Base-by-base conservation (phyloP, 2,113 vertebrate species). In the Capricornis sumatraensis region DNA sequence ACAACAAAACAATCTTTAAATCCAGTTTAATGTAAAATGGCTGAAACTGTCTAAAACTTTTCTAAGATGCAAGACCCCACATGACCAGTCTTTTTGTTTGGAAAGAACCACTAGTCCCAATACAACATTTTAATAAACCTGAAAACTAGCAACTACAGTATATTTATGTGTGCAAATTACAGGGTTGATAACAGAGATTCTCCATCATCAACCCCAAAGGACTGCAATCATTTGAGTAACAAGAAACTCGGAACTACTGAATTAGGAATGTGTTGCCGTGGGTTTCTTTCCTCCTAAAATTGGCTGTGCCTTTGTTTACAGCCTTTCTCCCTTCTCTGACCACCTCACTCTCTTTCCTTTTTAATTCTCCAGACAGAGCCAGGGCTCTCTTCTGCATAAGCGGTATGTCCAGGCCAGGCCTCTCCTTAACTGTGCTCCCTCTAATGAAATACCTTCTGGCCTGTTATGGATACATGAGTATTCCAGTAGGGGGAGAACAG, bases 401-500 rank as follows among this genome's bases (percentile, higher is more conserved):
- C 53, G 92, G 95, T 83, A 67, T 62, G 91, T 89, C 71, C 71
- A 91, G 85, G 89, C 93, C 97, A 83, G 57, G 92, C 84, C 86
- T 96, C 93, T 89, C 40, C 47, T 71, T 97, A 90, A 97, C 89
- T 67, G 7, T 88, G 33, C 76, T 97, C 88, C 95, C 33, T 1
- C 97, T 94, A 86, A 79, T 85, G 96, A 97, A 95, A 82, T 50
- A 85, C 50, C 93, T 53, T 97, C 71, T 36, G n/a, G 92, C 33
- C 14, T 95, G 89, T 53, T 6, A 60, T 83, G 71, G 98, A 92
- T 98, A 64, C 88, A 94, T 94, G 94, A 83, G 89, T 95, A 94
- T 90, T 98, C 97, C 97, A 98, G 98, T 0, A 98, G 97, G 97
- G 96, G 97, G 97, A 98, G 98, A 97, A 97, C 64, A 97, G 96